These are phyloP conservation scores for Chorisops tibialis DNA, from an alignment of 2,888 invertebrate species.

Conservation along the genomic window DNA sequence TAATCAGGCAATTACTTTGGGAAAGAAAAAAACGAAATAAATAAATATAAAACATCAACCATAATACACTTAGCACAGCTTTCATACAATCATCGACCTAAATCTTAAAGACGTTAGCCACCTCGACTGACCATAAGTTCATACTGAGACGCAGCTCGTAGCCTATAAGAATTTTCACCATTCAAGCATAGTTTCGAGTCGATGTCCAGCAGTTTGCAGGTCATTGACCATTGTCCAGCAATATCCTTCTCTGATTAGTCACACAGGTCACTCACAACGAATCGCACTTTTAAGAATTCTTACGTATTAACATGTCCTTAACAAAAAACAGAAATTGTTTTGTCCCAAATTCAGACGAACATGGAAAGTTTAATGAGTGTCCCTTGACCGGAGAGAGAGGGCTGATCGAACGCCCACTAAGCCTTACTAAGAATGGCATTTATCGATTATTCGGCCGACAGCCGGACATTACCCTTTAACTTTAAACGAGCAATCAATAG, in stretches of 20 bases:
- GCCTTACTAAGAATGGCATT: neutral
- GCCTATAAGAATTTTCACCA: neutral
- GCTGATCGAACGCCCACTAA: too few species aligned
- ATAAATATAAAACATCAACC: neutral
- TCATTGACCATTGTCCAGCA: slow-evolving; percentile 3
- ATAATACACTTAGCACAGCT: neutral
- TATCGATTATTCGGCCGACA: slow-evolving; percentile 26
- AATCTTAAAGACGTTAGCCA: slow-evolving; percentile 2
- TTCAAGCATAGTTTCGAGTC: neutral
- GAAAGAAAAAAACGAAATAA: slow-evolving; percentile 3
- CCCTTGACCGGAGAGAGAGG: slow-evolving; percentile 15
- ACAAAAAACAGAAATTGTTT: too few species aligned
- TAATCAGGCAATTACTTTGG: slow-evolving; percentile 4
- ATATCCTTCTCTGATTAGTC: too few species aligned
- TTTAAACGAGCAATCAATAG: slow-evolving; percentile 11
- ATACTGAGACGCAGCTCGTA: too few species aligned
- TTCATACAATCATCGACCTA: slow-evolving; percentile 17
- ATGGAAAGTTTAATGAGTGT: neutral
- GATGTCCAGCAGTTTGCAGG: slow-evolving; percentile 2
- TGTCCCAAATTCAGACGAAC: too few species aligned
- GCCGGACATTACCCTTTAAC: slow-evolving; percentile 31
- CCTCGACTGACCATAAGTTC: neutral
- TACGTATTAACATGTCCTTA: too few species aligned
- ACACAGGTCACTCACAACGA: too few species aligned
- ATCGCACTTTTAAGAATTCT: too few species aligned